These are phyloP conservation scores for Distichodus sexfasciatus DNA, from an alignment of 2,797 vertebrate species.

Conservation along the genomic window DNA sequence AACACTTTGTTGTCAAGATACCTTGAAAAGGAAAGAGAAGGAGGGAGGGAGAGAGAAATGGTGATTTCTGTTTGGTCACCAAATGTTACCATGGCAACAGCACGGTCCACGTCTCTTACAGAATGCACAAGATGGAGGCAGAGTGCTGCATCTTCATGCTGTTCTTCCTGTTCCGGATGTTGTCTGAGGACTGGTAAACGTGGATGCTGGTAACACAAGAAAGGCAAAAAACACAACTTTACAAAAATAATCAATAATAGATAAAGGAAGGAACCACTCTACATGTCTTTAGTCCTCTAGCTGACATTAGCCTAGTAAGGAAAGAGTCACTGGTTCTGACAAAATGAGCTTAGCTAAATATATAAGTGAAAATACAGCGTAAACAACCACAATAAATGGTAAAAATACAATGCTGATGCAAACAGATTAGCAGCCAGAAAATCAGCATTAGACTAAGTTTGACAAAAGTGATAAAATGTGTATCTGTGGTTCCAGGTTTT, in stretches of 20 bases:
- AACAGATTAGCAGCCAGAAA: too few relatives aligned
- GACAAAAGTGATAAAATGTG: too few relatives aligned
- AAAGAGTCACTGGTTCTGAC: too few relatives aligned
- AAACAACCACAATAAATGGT: too few relatives aligned
- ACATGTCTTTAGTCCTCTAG: too few relatives aligned
- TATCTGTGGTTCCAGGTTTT: too few relatives aligned
- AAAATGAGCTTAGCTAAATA: too few relatives aligned
- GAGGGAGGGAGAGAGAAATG: background rate
- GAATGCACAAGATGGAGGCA: constrained; percentile 87
- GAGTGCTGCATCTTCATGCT: constrained; percentile 98
- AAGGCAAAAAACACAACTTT: background rate
- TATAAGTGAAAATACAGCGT: too few relatives aligned
- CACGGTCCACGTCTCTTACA: constrained; percentile 74
- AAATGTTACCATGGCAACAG: background rate
- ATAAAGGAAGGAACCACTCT: background rate
- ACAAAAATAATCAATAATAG: too few relatives aligned
- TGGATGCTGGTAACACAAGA: constrained; percentile 81
- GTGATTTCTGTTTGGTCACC: background rate
- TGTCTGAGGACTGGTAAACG: constrained; percentile 97
- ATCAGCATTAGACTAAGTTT: too few relatives aligned
- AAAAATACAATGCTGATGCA: too few relatives aligned
- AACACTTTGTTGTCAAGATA: constrained; percentile 97
- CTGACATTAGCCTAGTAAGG: too few relatives aligned
- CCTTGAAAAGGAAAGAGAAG: constrained; percentile 60
- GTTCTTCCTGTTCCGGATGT: constrained; percentile 97